A percentile compares a stretch with the other conserved stretches of the same genome.
Evolutionary conservation across 2,113 vertebrate genomes (phyloP).

Genomic region (Heptranchias perlo): DNA sequence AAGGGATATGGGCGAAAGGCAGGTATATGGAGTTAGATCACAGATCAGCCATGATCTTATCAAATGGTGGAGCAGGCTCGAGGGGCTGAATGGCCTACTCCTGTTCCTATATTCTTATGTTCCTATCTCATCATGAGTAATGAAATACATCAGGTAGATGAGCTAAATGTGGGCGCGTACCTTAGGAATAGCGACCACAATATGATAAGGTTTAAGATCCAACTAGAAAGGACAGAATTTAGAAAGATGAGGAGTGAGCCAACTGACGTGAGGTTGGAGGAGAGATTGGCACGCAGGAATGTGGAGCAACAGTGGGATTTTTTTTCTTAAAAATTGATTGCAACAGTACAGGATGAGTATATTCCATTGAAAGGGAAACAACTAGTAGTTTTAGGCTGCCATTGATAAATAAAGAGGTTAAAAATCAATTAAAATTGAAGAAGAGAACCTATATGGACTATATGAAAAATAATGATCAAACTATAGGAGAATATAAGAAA

Average conservation of each 20-base stretch:
- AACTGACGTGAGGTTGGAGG: not conserved
- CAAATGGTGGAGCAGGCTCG: too few relatives aligned
- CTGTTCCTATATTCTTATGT: too few relatives aligned
- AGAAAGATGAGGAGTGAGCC: not conserved
- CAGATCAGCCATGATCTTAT: too few relatives aligned
- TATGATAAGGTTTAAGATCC: not conserved
- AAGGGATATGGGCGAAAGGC: too few relatives aligned
- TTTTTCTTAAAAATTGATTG: not conserved
- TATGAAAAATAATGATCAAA: not conserved
- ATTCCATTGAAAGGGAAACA: not conserved
- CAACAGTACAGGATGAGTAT: not conserved
- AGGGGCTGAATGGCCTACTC: too few relatives aligned
- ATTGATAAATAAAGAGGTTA: not conserved
- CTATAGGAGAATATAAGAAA: not conserved
- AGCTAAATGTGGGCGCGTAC: not conserved
- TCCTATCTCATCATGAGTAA: too few relatives aligned
- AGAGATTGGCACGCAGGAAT: not conserved
- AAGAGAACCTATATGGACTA: not conserved
- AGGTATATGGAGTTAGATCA: too few relatives aligned
- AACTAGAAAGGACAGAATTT: not conserved
- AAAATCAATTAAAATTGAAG: not conserved
- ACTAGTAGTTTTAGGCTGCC: not conserved
- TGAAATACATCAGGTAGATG: not conserved
- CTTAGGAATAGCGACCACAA: not conserved
- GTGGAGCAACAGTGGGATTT: not conserved